Base-by-base conservation (phyloP, 2,113 vertebrate species). In the Oncorhynchus masou region DNA sequence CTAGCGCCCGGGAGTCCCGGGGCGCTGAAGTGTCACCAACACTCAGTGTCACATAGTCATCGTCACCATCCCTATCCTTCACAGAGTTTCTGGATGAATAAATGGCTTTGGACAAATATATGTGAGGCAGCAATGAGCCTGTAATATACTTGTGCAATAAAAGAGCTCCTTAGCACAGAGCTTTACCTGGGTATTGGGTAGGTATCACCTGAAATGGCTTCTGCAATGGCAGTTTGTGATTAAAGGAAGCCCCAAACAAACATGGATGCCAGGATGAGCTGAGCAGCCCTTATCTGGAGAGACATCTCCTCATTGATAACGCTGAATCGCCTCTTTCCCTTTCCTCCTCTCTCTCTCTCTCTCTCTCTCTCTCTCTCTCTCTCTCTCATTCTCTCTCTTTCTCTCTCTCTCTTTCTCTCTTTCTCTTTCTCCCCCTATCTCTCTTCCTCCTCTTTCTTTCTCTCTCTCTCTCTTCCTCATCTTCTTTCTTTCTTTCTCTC, bases 11-110 rank as follows among this genome's bases (percentile, higher is more conserved):
- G 76, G 80, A 86, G 83, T 91, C 90, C 91, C 78, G 85, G 76
- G 90, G 88, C 90, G 86, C 80, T 74, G 69, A 92, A 86, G 86
- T 91, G 92, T 93, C 91, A 91, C 82, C 86, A 81, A 78, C 68
- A 4, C 85, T 93, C 87, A 92, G 87, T 89, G 89, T 93, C 91
- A 91, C 84, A 62, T 8, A 62, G 59, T n/a, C 20, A 54, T 5
- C 51, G 3, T 19, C 16, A 54, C 51, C 12, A 15, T 19, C 51
- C 12, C 51, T 15, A 19, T 54, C 16, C 16, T 54, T 54, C 16
- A 45, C 39, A 11, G 2, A 45, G 39, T 3, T 45, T 12, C 39
- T 45, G 39, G 39, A 45, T 9, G 9, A 45, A 45, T 45, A 45
- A 45, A 12, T 45, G 51, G 12, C 5, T 51, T 51, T 16, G 15